Evolutionary conservation across 2,888 invertebrate species (phyloP).

Genomic region (Phanerotoma sp.): DNA sequence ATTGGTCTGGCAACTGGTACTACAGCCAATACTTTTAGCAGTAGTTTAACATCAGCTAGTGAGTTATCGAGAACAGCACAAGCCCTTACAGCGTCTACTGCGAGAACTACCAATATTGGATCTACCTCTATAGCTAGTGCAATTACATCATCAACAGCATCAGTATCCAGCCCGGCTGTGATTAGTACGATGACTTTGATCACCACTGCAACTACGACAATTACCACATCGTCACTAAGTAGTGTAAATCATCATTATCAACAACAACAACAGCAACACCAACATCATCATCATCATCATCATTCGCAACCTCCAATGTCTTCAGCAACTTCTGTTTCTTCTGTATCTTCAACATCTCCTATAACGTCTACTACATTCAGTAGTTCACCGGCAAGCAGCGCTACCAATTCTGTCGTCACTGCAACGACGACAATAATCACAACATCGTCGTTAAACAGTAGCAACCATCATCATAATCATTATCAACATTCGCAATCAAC

Average conservation of each 20-base stretch:
- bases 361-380: constrained; percentile 40
- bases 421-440: constrained; percentile 33
- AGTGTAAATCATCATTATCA: constrained; percentile 8
- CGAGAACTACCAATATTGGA: constrained; percentile 18
- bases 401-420: too few relatives aligned
- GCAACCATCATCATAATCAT: too few relatives aligned
- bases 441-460: too few relatives aligned
- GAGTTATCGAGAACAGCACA: constrained; percentile 21
- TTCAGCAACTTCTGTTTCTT: not conserved
- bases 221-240: constrained; percentile 14
- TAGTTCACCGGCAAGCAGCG: constrained; percentile 38
- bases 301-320: constrained; percentile 1
- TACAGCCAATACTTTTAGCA: constrained; percentile 34
- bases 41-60: constrained; percentile 36
- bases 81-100: constrained; percentile 18
- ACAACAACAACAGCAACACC: too few relatives aligned
- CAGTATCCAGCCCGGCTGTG: constrained; percentile 31
- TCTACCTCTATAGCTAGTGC: constrained; percentile 14
- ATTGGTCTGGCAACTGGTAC: constrained; percentile 40
- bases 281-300: not conserved
- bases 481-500: too few relatives aligned
- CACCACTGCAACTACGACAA: constrained; percentile 25
- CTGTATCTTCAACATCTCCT: constrained; percentile 32
- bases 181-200: constrained; percentile 21
- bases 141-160: constrained; percentile 10